Evolutionary conservation across 2,113 vertebrate genomes (phyloP).

Genomic region (Piliocolobus tephrosceles): DNA sequence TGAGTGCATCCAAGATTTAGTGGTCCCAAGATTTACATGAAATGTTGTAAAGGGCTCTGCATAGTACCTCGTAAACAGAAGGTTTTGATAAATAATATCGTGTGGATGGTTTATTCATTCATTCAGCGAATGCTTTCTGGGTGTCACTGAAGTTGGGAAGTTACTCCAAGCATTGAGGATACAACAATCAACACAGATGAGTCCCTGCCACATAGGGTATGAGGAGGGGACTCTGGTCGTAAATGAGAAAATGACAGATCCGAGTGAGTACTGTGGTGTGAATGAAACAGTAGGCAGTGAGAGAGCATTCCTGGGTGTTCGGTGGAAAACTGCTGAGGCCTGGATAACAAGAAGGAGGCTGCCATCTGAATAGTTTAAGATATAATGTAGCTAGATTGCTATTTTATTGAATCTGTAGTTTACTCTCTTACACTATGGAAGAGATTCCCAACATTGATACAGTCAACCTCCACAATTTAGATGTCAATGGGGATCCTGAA

Average conservation of each 20-base stretch:
- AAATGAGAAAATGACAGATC: accelerated
- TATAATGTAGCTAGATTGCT: not conserved
- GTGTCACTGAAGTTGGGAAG: not conserved
- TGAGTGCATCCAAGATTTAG: not conserved
- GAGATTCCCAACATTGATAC: not conserved
- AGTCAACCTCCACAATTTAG: too few species aligned
- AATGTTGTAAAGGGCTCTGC: not conserved
- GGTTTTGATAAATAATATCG: not conserved
- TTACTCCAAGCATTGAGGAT: not conserved
- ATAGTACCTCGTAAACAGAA: not conserved
- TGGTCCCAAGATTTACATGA: not conserved
- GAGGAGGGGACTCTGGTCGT: not conserved
- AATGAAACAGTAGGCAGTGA: accelerated
- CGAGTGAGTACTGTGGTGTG: not conserved
- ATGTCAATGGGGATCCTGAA: not conserved
- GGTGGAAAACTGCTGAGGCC: not conserved
- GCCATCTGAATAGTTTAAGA: not conserved
- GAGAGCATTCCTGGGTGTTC: not conserved
- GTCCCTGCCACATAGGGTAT: not conserved
- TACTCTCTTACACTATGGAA: not conserved
- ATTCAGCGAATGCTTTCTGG: not conserved
- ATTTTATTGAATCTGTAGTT: too few species aligned
- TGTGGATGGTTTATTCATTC: not conserved
- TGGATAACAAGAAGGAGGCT: not conserved
- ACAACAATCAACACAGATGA: not conserved